Evolutionary conservation across 2,797 vertebrate genomes (phyloP).

Genomic region (Galagoides demidoff): DNA sequence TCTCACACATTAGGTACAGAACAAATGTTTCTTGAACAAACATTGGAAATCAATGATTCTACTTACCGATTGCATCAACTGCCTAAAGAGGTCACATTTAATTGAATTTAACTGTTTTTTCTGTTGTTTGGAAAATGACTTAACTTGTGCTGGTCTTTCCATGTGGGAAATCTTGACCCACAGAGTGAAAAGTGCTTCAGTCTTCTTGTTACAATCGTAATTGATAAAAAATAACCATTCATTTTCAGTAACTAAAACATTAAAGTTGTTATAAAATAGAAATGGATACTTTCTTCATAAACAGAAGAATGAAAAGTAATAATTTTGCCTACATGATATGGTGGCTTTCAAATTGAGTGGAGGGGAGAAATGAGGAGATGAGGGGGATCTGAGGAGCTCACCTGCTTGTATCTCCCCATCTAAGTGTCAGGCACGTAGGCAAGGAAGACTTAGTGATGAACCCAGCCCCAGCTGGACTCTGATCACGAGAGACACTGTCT

Average conservation of each 20-base stretch:
- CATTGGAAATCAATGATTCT: background rate
- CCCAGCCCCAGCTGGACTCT: background rate
- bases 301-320: background rate
- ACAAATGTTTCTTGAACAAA: slow-evolving; percentile 41
- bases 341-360: background rate
- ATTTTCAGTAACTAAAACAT: background rate
- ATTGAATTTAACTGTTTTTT: background rate
- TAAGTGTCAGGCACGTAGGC: background rate
- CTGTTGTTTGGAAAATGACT: background rate
- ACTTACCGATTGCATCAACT: background rate
- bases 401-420: background rate
- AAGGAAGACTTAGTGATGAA: background rate
- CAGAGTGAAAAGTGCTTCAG: background rate
- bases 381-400: background rate
- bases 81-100: background rate
- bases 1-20: background rate
- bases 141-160: no score
- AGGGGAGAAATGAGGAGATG: background rate
- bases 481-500: background rate
- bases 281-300: background rate
- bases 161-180: background rate
- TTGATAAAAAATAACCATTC: background rate
- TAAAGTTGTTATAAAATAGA: background rate
- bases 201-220: background rate
- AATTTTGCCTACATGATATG: background rate